These are phyloP conservation scores for Myripristis jacobus DNA, from an alignment of 2,797 vertebrate genomes.

Conservation along the genomic window DNA sequence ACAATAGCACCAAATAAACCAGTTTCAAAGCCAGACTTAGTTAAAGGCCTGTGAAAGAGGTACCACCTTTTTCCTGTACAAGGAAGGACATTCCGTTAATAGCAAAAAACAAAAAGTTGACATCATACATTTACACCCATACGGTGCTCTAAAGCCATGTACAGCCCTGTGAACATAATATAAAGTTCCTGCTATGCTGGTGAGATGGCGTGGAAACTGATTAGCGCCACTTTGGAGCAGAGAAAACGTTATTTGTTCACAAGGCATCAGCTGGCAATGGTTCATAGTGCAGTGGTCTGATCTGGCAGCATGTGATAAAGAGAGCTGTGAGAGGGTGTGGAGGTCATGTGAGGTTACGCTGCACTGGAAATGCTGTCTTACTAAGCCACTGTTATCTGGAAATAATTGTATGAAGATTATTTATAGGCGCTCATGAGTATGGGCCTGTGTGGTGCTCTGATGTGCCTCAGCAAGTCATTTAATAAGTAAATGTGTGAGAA, in stretches of 20 bases:
- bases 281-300: slow-evolving; percentile 59
- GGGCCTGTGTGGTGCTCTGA: background rate
- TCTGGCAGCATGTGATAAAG: slow-evolving; percentile 1
- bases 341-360: background rate
- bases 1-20: background rate
- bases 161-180: slow-evolving; percentile 34
- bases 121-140: slow-evolving; percentile 65
- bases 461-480: background rate
- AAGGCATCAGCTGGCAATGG: slow-evolving; percentile 64
- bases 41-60: slow-evolving; percentile 86
- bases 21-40: slow-evolving; percentile 72
- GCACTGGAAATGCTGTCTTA: background rate
- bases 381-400: background rate
- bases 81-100: slow-evolving; percentile 73
- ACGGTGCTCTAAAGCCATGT: slow-evolving; percentile 60
- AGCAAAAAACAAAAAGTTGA: slow-evolving; percentile 65
- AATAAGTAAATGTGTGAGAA: slow-evolving; percentile 4
- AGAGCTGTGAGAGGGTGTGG: background rate
- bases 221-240: slow-evolving; percentile 58
- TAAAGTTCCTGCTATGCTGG: slow-evolving; percentile 24
- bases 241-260: slow-evolving; percentile 52
- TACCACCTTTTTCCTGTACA: slow-evolving; percentile 80
- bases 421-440: slow-evolving; percentile 8
- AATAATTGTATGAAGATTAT: background rate
- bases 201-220: slow-evolving; percentile 24